These are phyloP conservation scores for Hiodon tergisus DNA, from an alignment of 2,113 vertebrate species.

Conservation along the genomic window DNA sequence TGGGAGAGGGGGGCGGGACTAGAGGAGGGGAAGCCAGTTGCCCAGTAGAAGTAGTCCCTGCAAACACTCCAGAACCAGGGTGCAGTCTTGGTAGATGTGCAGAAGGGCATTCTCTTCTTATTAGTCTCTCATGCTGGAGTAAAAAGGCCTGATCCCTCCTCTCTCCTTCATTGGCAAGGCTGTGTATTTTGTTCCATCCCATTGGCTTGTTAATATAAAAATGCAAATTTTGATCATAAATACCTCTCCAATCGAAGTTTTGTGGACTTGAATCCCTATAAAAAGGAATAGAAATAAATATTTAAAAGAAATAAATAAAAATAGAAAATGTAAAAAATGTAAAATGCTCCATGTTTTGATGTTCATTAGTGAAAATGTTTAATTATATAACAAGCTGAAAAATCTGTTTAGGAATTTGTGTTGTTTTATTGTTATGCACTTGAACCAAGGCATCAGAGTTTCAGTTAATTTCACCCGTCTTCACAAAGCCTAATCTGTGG, in stretches of 20 bases:
- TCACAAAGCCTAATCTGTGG: neutral
- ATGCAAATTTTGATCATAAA: neutral
- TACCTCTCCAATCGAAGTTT: neutral
- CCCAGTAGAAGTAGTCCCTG: neutral
- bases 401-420: no score
- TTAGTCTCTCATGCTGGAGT: neutral
- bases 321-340: no score
- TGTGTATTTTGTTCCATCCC: slow-evolving; percentile 2
- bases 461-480: neutral
- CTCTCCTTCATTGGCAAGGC: neutral
- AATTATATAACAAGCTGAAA: no score
- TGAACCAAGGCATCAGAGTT: no score
- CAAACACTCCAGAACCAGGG: neutral
- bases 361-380: no score
- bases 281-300: no score
- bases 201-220: neutral
- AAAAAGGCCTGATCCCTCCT: neutral
- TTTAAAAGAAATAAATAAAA: no score
- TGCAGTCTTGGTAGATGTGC: neutral
- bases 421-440: no score
- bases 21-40: neutral
- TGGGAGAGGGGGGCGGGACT: slow-evolving; percentile 9
- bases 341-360: no score
- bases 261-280: neutral
- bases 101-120: neutral